phyloP scores from a whole-genome alignment of 2,797 vertebrate species.

The Chiloscyllium punctatum region DNA sequence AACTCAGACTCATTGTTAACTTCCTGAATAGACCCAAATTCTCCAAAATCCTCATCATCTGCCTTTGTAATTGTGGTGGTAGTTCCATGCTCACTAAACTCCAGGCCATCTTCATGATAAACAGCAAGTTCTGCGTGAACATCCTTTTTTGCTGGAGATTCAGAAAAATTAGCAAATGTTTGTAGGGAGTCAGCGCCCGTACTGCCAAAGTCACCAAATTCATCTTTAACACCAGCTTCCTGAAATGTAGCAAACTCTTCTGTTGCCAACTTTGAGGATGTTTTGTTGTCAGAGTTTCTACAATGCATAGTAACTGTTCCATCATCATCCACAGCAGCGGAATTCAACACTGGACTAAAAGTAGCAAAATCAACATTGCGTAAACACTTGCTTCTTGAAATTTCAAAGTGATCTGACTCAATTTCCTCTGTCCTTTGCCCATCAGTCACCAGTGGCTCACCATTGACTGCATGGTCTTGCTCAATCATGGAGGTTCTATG shows the following conservation, averaged over 20 bases:
- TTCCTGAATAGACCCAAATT: conserved; percentile 66
- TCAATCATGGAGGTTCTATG: background rate
- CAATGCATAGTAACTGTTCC: background rate
- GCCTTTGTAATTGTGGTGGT: conserved; percentile 40
- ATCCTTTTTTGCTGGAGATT: background rate
- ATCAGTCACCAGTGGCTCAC: background rate
- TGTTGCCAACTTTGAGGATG: background rate
- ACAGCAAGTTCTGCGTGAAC: background rate
- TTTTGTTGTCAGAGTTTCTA: background rate
- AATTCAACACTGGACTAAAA: background rate
- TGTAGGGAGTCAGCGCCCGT: background rate
- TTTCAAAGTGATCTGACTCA: background rate
- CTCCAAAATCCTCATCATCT: conserved; percentile 59
- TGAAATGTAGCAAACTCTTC: background rate
- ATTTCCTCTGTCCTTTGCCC: background rate
- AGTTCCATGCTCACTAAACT: background rate
- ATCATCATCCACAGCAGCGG: background rate
- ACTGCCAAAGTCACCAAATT: conserved; percentile 19
- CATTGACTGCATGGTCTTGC: background rate
- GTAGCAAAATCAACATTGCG: background rate
- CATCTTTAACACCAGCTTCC: background rate
- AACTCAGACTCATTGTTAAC: conserved; percentile 46
- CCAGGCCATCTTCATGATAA: background rate
- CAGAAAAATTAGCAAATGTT: background rate
- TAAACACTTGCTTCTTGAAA: background rate